These are phyloP conservation scores for Conopomorpha cramerella DNA, from an alignment of 1,140 invertebrate species.

Conservation along the genomic window DNA sequence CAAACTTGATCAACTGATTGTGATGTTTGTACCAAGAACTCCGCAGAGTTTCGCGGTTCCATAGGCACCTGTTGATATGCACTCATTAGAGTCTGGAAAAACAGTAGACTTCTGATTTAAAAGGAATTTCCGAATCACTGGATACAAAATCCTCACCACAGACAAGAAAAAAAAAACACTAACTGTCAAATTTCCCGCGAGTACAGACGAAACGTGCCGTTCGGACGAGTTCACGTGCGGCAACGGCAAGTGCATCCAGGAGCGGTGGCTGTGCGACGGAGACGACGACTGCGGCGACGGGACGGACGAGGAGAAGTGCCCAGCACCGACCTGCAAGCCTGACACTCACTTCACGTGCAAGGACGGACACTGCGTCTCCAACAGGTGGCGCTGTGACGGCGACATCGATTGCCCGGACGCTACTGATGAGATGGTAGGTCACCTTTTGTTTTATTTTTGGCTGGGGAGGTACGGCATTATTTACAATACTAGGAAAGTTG, in stretches of 20 bases:
- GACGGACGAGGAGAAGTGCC: constrained; percentile 80
- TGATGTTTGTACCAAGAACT: too few species aligned
- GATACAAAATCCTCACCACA: background rate
- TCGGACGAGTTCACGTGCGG: constrained; percentile 88
- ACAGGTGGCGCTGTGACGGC: constrained; percentile 83
- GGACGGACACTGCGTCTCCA: constrained; percentile 71
- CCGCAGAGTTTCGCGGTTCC: too few species aligned
- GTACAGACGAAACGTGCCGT: constrained; percentile 81
- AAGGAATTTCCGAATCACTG: too few species aligned
- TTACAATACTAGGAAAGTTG: too few species aligned
- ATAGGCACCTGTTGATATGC: constrained; percentile 2
- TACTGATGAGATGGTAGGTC: constrained; percentile 75
- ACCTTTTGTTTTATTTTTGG: too few species aligned
- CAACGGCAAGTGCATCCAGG: constrained; percentile 87
- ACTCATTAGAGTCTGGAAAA: too few species aligned
- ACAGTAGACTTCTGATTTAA: too few species aligned
- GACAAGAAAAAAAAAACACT: background rate
- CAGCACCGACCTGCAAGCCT: constrained; percentile 67
- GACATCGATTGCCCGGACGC: constrained; percentile 82
- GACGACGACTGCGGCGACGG: constrained; percentile 86
- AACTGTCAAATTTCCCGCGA: constrained; percentile 11
- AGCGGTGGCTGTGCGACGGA: constrained; percentile 85
- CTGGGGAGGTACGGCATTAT: too few species aligned
- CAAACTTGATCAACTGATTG: too few species aligned
- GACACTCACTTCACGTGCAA: constrained; percentile 73